These are phyloP conservation scores for Rhogogaster chlorosoma DNA, from an alignment of 2,888 invertebrate species.

Conservation along the genomic window DNA sequence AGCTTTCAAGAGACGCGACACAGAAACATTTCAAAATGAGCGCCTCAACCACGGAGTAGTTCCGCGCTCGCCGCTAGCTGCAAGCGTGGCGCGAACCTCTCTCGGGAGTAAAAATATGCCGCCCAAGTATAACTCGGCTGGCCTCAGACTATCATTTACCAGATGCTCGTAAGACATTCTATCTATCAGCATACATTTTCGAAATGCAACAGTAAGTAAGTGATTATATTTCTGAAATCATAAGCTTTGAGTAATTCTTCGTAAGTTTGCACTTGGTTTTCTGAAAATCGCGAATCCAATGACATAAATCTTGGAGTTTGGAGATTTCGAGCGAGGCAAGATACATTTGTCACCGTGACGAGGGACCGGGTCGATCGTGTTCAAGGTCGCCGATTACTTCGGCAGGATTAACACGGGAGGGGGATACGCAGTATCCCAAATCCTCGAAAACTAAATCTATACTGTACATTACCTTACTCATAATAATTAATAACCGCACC, in stretches of 20 bases:
- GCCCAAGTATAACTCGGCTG: too few species aligned
- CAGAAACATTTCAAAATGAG: too few species aligned
- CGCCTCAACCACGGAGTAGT: too few species aligned
- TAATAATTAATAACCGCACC: slow-evolving; percentile 22
- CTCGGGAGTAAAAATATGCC: too few species aligned
- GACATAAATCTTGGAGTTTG: slow-evolving; percentile 31
- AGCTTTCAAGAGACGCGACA: too few species aligned
- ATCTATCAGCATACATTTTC: too few species aligned
- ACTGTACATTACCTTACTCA: neutral
- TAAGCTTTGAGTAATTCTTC: neutral
- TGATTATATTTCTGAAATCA: neutral
- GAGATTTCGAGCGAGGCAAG: neutral
- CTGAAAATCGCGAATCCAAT: neutral
- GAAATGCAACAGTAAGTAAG: too few species aligned
- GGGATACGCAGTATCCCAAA: slow-evolving; percentile 23
- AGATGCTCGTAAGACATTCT: too few species aligned
- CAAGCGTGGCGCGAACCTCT: too few species aligned
- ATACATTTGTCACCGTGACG: slow-evolving; percentile 42
- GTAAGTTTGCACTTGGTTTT: neutral
- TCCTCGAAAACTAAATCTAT: neutral
- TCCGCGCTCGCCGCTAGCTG: too few species aligned
- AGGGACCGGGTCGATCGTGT: slow-evolving; percentile 41
- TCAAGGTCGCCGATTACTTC: slow-evolving; percentile 39
- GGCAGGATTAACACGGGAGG: neutral
- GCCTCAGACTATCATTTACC: too few species aligned